Percentiles rank a stretch among this genome's conserved stretches.
These are phyloP conservation scores for Cetonia aurata DNA, from an alignment of 2,888 invertebrate genomes.

Conservation along the genomic window DNA sequence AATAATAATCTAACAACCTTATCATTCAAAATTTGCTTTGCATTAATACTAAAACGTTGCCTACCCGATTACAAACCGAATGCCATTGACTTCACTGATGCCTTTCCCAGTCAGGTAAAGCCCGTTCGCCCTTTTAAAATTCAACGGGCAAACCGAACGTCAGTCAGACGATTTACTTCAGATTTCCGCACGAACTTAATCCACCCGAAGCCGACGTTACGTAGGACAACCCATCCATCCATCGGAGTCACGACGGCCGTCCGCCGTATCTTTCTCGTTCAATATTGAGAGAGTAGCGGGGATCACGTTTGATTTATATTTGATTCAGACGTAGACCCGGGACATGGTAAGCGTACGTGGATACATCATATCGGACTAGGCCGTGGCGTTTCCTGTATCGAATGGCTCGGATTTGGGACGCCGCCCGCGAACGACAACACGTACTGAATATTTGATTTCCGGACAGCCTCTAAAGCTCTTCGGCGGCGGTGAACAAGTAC, in stretches of 20 bases:
- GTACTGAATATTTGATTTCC: conserved; percentile 23
- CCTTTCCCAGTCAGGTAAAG: conserved; percentile 3
- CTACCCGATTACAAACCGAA: not conserved
- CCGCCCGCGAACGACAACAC: conserved; percentile 16
- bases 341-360: not conserved
- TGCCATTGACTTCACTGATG: not conserved
- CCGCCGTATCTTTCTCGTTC: conserved; percentile 24
- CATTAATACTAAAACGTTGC: no score
- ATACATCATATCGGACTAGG: conserved; percentile 35
- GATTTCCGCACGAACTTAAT: conserved; percentile 31
- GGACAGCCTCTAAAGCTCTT: not conserved
- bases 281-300: conserved; percentile 33
- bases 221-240: conserved; percentile 2
- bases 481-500: not conserved
- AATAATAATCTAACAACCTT: no score
- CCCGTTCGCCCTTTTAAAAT: conserved; percentile 24
- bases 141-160: conserved; percentile 33
- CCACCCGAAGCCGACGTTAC: conserved; percentile 17
- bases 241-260: not conserved
- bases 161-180: conserved; percentile 35
- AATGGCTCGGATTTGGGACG: conserved; percentile 25
- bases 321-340: conserved; percentile 27
- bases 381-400: conserved; percentile 21
- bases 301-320: conserved; percentile 37
- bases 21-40: no score